A percentile compares a stretch with the other conserved stretches of the same genome.
These are phyloP conservation scores for Zenarchopterus dispar DNA, from an alignment of 2,797 vertebrate genomes.

Conservation along the genomic window DNA sequence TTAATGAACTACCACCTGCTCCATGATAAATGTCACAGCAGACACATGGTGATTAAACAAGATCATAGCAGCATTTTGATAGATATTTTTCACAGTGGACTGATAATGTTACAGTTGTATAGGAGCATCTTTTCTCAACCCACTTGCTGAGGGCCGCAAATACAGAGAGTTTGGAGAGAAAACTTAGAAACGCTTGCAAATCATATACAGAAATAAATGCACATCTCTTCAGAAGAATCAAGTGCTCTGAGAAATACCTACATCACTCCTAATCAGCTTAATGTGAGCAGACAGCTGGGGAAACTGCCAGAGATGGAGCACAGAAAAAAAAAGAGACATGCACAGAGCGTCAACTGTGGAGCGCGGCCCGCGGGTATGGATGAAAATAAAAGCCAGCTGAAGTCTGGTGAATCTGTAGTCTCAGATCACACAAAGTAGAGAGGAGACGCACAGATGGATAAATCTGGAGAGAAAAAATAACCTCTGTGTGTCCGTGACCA, in stretches of 20 bases:
- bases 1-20: conserved; percentile 76
- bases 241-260: conserved; percentile 59
- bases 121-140: no score
- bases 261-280: conserved; percentile 60
- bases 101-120: not conserved
- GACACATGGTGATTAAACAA: conserved; percentile 21
- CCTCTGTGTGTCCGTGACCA: conserved; percentile 41
- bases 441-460: conserved; percentile 59
- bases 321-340: conserved; percentile 42
- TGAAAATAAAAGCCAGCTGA: conserved; percentile 76
- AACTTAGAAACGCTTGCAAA: no score
- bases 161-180: no score
- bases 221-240: conserved; percentile 35
- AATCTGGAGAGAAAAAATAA: conserved; percentile 29
- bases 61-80: conserved; percentile 31
- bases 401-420: conserved; percentile 71
- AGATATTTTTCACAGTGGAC: not conserved
- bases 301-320: conserved; percentile 52
- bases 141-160: no score
- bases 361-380: conserved; percentile 69
- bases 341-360: conserved; percentile 69
- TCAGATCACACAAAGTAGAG: conserved; percentile 55
- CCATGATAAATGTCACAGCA: conserved; percentile 56
- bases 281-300: conserved; percentile 49
- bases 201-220: no score